Conservation (phyloP, 2,113 vertebrate species). For the Hippocampus guttulatus region DNA sequence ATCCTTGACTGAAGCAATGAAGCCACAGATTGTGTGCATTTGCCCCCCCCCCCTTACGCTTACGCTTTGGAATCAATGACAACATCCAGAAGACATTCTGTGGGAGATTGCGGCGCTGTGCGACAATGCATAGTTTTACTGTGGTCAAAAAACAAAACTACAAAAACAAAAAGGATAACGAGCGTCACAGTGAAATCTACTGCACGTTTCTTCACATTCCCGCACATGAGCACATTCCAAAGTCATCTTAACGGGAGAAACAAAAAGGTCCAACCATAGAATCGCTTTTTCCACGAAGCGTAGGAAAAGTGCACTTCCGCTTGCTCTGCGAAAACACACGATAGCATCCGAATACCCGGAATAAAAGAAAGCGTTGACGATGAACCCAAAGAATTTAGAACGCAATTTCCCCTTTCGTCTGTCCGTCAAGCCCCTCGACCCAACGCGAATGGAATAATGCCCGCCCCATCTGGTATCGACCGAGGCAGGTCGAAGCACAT, state of each 20-base stretch:
- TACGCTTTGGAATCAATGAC: not conserved
- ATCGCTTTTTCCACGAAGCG: no score
- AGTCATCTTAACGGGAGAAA: not conserved
- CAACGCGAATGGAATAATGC: conserved; percentile 27
- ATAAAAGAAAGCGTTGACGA: not conserved
- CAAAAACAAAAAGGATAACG: not conserved
- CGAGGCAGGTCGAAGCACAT: conserved; percentile 22
- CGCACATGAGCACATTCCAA: not conserved
- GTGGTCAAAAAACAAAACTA: not conserved
- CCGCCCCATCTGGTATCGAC: conserved; percentile 26
- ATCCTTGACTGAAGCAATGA: not conserved
- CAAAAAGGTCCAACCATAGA: not conserved
- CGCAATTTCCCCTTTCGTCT: conserved; percentile 18
- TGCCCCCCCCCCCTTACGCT: no score
- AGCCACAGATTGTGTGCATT: not conserved
- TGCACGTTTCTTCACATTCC: not conserved
- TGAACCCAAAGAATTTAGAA: conserved; percentile 20
- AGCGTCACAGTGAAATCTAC: not conserved
- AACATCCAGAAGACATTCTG: not conserved
- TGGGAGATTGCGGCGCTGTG: not conserved
- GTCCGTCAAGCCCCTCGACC: conserved; percentile 31
- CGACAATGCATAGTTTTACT: not conserved
- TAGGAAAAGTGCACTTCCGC: not conserved
- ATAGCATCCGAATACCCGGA: not conserved
- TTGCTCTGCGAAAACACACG: not conserved